Conservation (phyloP, 2,888 invertebrate species). For the Empis livida region DNA sequence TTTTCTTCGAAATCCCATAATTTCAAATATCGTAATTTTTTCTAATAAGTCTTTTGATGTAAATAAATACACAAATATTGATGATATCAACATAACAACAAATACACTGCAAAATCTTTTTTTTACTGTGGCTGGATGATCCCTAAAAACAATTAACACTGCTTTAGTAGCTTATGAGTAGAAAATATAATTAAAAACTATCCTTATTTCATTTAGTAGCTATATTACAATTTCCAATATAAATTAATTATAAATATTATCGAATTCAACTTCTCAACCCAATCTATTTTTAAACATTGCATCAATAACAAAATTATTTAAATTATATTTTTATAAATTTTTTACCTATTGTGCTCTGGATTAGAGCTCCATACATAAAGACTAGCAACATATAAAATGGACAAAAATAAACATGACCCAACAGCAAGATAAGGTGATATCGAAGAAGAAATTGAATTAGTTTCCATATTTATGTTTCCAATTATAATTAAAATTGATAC, state of each 20-base stretch:
- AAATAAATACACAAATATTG: constrained; percentile 62
- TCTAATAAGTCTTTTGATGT: constrained; percentile 47
- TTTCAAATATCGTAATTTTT: constrained; percentile 49
- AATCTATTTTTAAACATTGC: background rate
- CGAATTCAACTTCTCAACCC: background rate
- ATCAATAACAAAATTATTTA: too few relatives aligned
- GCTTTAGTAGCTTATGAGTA: too few relatives aligned
- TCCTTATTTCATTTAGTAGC: too few relatives aligned
- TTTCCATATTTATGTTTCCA: too few relatives aligned
- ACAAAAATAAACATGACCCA: constrained; percentile 61
- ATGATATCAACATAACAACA: constrained; percentile 67
- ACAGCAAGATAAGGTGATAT: constrained; percentile 41
- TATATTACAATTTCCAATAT: too few relatives aligned
- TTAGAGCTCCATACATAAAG: constrained; percentile 68
- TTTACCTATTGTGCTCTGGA: background rate
- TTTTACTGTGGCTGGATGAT: constrained; percentile 80
- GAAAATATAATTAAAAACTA: constrained; percentile 3
- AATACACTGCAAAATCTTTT: constrained; percentile 76
- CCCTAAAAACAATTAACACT: constrained; percentile 51
- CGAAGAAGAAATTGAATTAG: too few relatives aligned
- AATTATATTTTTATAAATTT: too few relatives aligned
- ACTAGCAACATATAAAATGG: constrained; percentile 71
- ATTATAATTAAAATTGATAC: too few relatives aligned
- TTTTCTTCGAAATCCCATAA: constrained; percentile 60
- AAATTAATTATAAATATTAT: too few relatives aligned